phyloP scores from a whole-genome alignment of 2,113 vertebrate genomes.

The Triplophysa tibetana region DNA sequence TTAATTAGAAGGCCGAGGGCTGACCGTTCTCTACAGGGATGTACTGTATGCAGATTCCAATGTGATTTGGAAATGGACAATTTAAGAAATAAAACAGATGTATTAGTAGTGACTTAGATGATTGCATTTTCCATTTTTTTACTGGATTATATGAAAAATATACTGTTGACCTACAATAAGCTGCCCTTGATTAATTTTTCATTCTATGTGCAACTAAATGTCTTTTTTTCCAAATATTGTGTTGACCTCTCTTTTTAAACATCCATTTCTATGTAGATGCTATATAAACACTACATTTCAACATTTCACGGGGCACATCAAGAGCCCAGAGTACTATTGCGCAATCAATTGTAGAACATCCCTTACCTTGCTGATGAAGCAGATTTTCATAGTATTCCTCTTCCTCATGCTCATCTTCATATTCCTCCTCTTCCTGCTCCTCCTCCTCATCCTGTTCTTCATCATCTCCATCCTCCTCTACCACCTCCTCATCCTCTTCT shows the following conservation, averaged over 20 bases:
- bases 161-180: slow-evolving; percentile 34
- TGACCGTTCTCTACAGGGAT: slow-evolving; percentile 7
- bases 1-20: slow-evolving; percentile 36
- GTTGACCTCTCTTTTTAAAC: background rate
- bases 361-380: slow-evolving; percentile 65
- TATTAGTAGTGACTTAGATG: slow-evolving; percentile 14
- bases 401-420: slow-evolving; percentile 58
- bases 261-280: background rate
- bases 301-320: background rate
- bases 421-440: slow-evolving; percentile 55
- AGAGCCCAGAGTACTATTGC: background rate
- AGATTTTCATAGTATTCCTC: slow-evolving; percentile 69
- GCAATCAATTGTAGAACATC: background rate
- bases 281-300: background rate
- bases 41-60: slow-evolving; percentile 15
- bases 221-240: background rate
- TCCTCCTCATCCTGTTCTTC: slow-evolving; percentile 58
- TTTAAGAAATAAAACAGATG: slow-evolving; percentile 40
- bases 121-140: slow-evolving; percentile 1
- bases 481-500: slow-evolving; percentile 41
- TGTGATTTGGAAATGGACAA: slow-evolving; percentile 28
- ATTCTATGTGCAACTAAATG: background rate
- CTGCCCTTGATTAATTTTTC: slow-evolving; percentile 5
- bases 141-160: slow-evolving; percentile 21
- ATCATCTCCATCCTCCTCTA: slow-evolving; percentile 58